Base-by-base conservation (phyloP, 2,888 invertebrate genomes). In the Dynastes hyllus region DNA sequence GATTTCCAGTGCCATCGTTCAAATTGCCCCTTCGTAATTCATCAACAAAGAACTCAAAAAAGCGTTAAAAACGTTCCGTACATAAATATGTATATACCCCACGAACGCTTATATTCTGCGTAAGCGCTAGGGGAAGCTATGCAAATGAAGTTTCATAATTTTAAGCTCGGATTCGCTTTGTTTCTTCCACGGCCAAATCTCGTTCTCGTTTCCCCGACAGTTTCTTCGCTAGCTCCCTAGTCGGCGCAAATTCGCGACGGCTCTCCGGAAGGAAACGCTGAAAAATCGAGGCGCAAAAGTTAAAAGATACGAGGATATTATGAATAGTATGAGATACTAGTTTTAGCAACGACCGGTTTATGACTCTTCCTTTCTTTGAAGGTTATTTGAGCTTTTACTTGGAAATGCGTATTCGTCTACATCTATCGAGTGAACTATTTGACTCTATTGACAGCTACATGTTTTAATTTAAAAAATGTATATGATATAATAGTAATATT, bases 131-230 rank as follows among this genome's bases (percentile, higher is more conserved):
- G 70, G 82, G 78, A 80, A 82, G 82, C 80, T 83, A 85, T 84
- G 85, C 82, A 84, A 85, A 84, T 84, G 83, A 82, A 83, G 82
- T 84, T 84, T 83, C 40, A 73, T 82, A 83, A 82, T 83, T 83
- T 81, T 78, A 81, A 81, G 80, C 81, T 77, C 78, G 78, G 69
- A 71, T 71, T 58, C 78, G 29, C 51, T 78, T 70, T 78, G 58
- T 78, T 71, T 73, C 58, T 40, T 73, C 58, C 40, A 58, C 58
- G 45, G 37, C 58, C 37, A 58, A 58, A 73, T 73, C 37, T 58
- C 73, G 58, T 22, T 73, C 58, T 61, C 51, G 9, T 58, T 73
- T 58, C 27, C 32, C 32, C 13, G 29, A 11, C 11, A 27, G 32
- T 63, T 63, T 63, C 63, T 63, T 63, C 11, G 13, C 55, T 63